Base-by-base conservation (phyloP, 1,140 invertebrate genomes). In the Chrysomallon squamiferum region DNA sequence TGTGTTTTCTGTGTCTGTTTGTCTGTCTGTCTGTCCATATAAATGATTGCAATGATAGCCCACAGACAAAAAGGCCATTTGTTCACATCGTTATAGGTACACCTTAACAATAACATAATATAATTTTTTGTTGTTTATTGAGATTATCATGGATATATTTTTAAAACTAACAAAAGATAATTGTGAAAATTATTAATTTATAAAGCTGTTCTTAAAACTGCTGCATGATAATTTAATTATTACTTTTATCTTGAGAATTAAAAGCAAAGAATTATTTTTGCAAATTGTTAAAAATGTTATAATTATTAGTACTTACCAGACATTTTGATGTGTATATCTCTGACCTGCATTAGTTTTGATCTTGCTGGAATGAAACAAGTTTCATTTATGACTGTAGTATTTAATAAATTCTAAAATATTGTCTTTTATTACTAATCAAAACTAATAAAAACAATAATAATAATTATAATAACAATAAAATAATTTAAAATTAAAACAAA, bases 281-380 rank as follows among this genome's bases (percentile, higher is more conserved):
- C 2, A 22, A 45, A 13, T 4, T 58, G 15, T 45, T 43, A 29
- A 38, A 15, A 54, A 30, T 59, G 5, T 7, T 7, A 15, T 38
- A 7, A 15, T 15, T 47, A 49, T 58, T 15, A 41, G 52, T 30
- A 27, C 56, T 61, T 66, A 75, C 71, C 71, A 45, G 64, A 54
- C 61, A 71, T 66, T 62, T 74, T 75, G 20, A 59, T 54, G 38
- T 75, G 65, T 9, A 66, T 59, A 62, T 75, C 69, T 57, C 54
- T 69, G 15, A 73, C 49, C 38, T 73, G 72, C 25, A 52, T 25
- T 13, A 65, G 45, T 54, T 70, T 75, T 6, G 32, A 29, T 47
- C 62, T 72, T 25, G 65, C 73, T 75, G 60, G 56, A 73, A 75
- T 22, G 30, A 20, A 58, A 58, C 33, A 52, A 38, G 54, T 33